phyloP scores from a whole-genome alignment of 2,797 vertebrate species.

The Chelon auratus region DNA sequence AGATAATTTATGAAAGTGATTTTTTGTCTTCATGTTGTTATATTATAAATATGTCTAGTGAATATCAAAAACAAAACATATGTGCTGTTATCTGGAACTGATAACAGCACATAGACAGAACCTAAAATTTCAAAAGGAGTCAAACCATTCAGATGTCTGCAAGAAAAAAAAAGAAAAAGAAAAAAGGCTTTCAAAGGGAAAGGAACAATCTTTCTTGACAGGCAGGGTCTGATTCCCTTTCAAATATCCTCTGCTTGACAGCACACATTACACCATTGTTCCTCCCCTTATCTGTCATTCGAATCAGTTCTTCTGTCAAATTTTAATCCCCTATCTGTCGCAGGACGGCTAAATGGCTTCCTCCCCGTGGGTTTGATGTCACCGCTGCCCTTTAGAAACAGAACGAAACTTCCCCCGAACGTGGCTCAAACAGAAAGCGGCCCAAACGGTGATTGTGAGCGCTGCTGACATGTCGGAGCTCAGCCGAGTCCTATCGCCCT shows the following conservation, averaged over 20 bases:
- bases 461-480: slow-evolving; percentile 45
- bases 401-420: slow-evolving; percentile 44
- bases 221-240: slow-evolving; percentile 63
- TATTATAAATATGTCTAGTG: neutral
- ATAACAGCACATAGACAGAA: slow-evolving; percentile 9
- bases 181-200: slow-evolving; percentile 44
- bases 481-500: slow-evolving; percentile 30
- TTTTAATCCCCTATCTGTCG: slow-evolving; percentile 68
- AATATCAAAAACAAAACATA: neutral
- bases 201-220: slow-evolving; percentile 52
- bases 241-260: slow-evolving; percentile 62
- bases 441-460: slow-evolving; percentile 37
- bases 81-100: neutral
- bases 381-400: slow-evolving; percentile 67
- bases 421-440: slow-evolving; percentile 40
- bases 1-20: neutral
- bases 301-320: slow-evolving; percentile 64
- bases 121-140: slow-evolving; percentile 47
- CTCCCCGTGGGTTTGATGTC: slow-evolving; percentile 65
- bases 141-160: slow-evolving; percentile 44
- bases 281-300: slow-evolving; percentile 66
- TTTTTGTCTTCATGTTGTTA: neutral
- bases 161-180: slow-evolving; percentile 8
- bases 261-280: slow-evolving; percentile 68
- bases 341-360: slow-evolving; percentile 60